Evolutionary conservation across 1,140 invertebrate species (phyloP), one percentile per base, ranked within the genome.

Genomic region (Procambarus virginalis): DNA sequence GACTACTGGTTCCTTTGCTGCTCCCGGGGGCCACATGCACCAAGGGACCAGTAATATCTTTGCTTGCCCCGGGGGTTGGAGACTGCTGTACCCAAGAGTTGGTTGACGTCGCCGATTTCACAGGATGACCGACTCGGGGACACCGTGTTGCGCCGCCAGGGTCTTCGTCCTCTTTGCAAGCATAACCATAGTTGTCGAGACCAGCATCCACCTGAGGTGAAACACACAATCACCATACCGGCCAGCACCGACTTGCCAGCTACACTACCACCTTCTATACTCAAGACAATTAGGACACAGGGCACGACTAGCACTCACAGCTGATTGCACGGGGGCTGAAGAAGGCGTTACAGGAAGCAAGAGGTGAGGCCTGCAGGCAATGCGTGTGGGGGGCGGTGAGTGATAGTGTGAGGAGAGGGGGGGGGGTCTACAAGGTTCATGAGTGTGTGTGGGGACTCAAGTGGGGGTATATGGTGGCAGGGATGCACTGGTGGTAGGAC

Each of bases 131-230:
- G 34, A 76, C 17, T n/a, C 78, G 20, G 22, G 45, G 58, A 77
- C 60, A 80, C 20, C 22, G 9, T 9, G 48, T 78, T 55, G 22
- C 46, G 8, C 17, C 34, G 51, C 12, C 49, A 68, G n/a, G 51
- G n/a, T 79, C 77, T 48, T 86, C 90, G 49, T 17, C 58, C 34
- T 20, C 75, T 20, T 76, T 88, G 84, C 83, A 4, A 9, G 84
- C 90, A 70, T 79, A 92, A 60, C 91, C 91, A 77, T 92, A 92
- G 60, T 90, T 90, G 90, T 91, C 68, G 73, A 92, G 45, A 3
- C 86, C 86, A n/a, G 76, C 60, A 73, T 91, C 91, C n/a, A 91
- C 88, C 88, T 89, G 88, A 34, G 55, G 75, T 14, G 51, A 78
- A 48, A 80, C 48, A 79, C 55, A 45, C 20, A 81, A 73, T 73